Evolutionary conservation across 53 echinoderm and acorn worm genomes (phyloP).

Genomic region (Hippasteria phrygiana): DNA sequence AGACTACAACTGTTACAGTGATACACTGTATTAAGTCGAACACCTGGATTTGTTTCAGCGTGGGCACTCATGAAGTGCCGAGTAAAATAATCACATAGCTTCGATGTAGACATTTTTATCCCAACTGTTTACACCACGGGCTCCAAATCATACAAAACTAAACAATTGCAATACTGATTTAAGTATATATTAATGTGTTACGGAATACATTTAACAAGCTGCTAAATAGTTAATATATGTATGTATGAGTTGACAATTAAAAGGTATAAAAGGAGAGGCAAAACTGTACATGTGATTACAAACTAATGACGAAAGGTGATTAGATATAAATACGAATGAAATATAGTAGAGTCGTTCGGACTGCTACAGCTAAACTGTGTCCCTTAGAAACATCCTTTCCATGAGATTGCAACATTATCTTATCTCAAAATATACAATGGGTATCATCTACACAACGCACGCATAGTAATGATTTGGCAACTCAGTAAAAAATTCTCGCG

Average conservation of each 20-base stretch:
- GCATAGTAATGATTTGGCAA: background rate
- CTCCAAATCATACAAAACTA: too few relatives aligned
- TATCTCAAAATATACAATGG: background rate
- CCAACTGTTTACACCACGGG: too few relatives aligned
- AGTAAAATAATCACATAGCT: too few relatives aligned
- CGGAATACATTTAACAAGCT: background rate
- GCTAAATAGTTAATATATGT: constrained; percentile 7
- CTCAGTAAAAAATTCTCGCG: too few relatives aligned
- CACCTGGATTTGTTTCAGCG: too few relatives aligned
- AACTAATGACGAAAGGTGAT: background rate
- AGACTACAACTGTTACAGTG: too few relatives aligned
- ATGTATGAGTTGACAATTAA: background rate
- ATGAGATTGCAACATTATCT: background rate
- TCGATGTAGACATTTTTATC: too few relatives aligned
- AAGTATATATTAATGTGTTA: background rate
- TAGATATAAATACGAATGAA: background rate
- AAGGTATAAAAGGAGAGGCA: constrained; percentile 15
- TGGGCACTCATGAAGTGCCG: too few relatives aligned
- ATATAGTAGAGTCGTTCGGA: too few relatives aligned
- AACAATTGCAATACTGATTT: background rate
- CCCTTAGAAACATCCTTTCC: too few relatives aligned
- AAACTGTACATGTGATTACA: constrained; percentile 12
- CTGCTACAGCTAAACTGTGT: too few relatives aligned
- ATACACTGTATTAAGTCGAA: too few relatives aligned
- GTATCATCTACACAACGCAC: background rate